Evolutionary conservation across 2,113 vertebrate genomes (phyloP).

Genomic region (Lophius piscatorius): DNA sequence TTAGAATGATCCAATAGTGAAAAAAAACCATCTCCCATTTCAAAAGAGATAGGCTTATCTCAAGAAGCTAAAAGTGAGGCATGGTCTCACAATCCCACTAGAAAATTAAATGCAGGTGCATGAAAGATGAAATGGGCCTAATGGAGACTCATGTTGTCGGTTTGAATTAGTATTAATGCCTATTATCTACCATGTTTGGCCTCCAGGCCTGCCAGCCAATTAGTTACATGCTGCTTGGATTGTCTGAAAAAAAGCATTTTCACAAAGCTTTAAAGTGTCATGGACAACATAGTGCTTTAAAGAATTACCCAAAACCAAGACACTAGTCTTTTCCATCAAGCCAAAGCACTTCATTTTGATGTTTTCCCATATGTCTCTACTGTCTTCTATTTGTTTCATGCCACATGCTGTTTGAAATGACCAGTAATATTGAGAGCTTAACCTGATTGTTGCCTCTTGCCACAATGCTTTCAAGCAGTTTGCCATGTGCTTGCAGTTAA

Average conservation of each 20-base stretch:
- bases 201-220: constrained; percentile 7
- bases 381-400: constrained; percentile 2
- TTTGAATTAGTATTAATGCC: too few species aligned
- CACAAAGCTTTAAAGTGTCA: too few species aligned
- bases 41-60: too few species aligned
- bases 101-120: too few species aligned
- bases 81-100: too few species aligned
- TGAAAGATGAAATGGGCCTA: too few species aligned
- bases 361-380: not conserved
- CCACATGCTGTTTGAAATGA: not conserved
- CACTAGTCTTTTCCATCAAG: constrained; percentile 11
- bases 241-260: too few species aligned
- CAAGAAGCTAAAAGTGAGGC: too few species aligned
- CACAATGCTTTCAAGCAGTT: not conserved
- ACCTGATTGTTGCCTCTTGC: constrained; percentile 5
- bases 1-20: not conserved
- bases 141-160: too few species aligned
- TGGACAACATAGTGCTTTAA: too few species aligned
- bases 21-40: not conserved
- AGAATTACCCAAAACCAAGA: constrained; percentile 7
- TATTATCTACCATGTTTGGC: too few species aligned
- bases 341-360: not conserved
- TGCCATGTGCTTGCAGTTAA: constrained; percentile 7
- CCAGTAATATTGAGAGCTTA: constrained; percentile 7
- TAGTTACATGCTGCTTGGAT: too few species aligned